These are phyloP conservation scores for Clarias pachynema DNA, from an alignment of 2,797 vertebrate species.

Conservation along the genomic window DNA sequence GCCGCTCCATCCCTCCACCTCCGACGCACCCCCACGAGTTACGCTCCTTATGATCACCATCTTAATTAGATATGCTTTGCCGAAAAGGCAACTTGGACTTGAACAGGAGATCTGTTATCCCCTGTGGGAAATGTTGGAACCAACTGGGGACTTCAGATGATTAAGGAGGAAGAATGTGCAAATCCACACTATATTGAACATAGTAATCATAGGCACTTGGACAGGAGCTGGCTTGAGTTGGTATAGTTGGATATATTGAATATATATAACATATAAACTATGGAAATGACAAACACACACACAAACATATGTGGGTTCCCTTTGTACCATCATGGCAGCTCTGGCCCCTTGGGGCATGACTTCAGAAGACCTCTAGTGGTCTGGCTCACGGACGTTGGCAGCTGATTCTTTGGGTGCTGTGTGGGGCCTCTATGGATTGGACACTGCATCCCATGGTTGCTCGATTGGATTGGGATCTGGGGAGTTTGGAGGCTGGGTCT, in stretches of 20 bases:
- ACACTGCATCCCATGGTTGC: no score
- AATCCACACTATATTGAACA: constrained; percentile 10
- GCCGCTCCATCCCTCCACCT: neutral
- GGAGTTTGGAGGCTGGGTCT: no score
- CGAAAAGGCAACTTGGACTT: constrained; percentile 32
- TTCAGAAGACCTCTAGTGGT: no score
- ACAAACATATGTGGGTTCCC: neutral
- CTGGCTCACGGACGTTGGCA: no score
- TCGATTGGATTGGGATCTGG: no score
- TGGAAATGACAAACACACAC: neutral
- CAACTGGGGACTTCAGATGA: neutral
- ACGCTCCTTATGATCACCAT: constrained; percentile 16
- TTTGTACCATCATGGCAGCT: no score
- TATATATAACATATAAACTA: constrained; percentile 2
- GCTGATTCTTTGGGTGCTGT: no score
- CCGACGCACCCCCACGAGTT: neutral
- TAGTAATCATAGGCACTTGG: neutral
- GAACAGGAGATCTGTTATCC: neutral
- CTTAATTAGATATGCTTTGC: constrained; percentile 31
- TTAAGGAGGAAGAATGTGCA: constrained; percentile 12
- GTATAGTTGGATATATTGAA: neutral
- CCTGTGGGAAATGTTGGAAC: neutral
- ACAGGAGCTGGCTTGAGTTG: neutral
- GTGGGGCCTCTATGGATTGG: no score
- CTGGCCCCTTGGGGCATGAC: no score